These are phyloP conservation scores for Agrochola circellaris DNA, from an alignment of 2,888 invertebrate genomes.

Conservation along the genomic window DNA sequence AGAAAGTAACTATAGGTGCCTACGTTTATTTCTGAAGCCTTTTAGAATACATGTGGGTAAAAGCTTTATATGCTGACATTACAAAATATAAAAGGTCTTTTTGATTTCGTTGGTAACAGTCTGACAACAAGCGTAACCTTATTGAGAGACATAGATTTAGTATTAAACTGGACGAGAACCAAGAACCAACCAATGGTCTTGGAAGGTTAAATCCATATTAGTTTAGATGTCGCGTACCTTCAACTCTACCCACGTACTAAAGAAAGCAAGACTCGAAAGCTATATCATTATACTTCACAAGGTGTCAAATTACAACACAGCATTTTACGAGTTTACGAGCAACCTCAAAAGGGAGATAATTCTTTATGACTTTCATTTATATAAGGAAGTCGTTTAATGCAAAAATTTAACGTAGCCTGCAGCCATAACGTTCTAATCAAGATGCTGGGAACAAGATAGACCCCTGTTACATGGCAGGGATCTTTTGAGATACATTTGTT, in stretches of 20 bases:
- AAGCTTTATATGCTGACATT: too few relatives aligned
- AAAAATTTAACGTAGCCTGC: not conserved
- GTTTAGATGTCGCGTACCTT: too few relatives aligned
- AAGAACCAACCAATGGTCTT: too few relatives aligned
- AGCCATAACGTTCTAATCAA: constrained; percentile 26
- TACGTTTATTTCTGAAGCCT: not conserved
- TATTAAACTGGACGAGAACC: too few relatives aligned
- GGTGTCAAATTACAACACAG: constrained; percentile 24
- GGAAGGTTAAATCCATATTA: too few relatives aligned
- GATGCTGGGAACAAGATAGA: constrained; percentile 1
- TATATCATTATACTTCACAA: constrained; percentile 12
- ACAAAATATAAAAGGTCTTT: too few relatives aligned
- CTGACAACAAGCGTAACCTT: too few relatives aligned
- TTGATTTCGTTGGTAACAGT: too few relatives aligned
- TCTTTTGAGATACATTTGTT: not conserved
- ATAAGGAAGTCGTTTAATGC: constrained; percentile 9
- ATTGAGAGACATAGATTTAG: too few relatives aligned
- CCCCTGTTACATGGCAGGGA: not conserved
- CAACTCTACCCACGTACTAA: not conserved
- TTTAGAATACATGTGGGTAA: not conserved
- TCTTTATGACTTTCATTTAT: constrained; percentile 12
- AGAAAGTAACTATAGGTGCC: not conserved
- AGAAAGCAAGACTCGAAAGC: not conserved
- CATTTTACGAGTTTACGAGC: constrained; percentile 24
- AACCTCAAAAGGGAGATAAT: constrained; percentile 18